Evolutionary conservation across 2,113 vertebrate species (phyloP).

Genomic region (Bucco capensis): DNA sequence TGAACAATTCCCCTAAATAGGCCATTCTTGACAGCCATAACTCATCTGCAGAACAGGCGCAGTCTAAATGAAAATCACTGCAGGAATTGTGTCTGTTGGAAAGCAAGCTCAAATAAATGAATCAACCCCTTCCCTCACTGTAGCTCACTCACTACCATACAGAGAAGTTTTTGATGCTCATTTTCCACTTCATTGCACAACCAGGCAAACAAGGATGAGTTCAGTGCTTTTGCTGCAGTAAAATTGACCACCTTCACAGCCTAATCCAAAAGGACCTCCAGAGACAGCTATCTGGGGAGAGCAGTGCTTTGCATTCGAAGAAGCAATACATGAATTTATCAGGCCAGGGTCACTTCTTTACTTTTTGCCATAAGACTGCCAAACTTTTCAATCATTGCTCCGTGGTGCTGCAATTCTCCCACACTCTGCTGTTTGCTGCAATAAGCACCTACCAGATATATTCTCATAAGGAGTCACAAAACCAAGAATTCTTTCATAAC

Average conservation of each 20-base stretch:
- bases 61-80: neutral
- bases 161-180: neutral
- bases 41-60: slow-evolving; percentile 41
- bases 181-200: slow-evolving; percentile 3
- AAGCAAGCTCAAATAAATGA: neutral
- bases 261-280: neutral
- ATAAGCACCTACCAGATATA: neutral
- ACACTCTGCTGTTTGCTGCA: neutral
- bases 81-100: slow-evolving; percentile 1
- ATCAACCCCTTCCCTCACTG: neutral
- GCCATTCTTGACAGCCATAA: slow-evolving; percentile 27
- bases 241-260: neutral
- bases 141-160: neutral
- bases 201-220: neutral
- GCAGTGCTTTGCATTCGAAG: neutral
- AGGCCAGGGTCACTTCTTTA: neutral
- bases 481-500: neutral
- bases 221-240: neutral
- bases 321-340: neutral
- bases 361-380: neutral
- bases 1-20: slow-evolving; percentile 23
- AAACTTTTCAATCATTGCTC: neutral
- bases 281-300: neutral
- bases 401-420: neutral
- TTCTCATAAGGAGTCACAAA: neutral